Evolutionary conservation across 53 echinoderm and acorn worm genomes (phyloP).

Genomic region (Holothuria scabra): DNA sequence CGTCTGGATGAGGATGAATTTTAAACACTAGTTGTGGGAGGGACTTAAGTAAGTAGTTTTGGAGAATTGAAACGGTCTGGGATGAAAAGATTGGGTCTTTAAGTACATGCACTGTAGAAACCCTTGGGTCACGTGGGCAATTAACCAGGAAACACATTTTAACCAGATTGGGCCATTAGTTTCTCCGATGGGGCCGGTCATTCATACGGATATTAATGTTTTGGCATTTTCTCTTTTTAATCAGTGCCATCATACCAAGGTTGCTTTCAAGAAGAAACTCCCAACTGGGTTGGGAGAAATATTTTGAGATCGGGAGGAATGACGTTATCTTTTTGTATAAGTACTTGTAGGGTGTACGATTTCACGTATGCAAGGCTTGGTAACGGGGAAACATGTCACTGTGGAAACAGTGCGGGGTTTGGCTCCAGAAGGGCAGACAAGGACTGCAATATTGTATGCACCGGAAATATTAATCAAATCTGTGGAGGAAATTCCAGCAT

Average conservation of each 20-base stretch:
- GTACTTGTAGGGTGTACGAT: neutral
- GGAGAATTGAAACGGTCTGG: too few species aligned
- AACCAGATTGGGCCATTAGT: too few species aligned
- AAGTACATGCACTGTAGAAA: too few species aligned
- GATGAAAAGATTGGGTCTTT: too few species aligned
- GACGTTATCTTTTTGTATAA: neutral
- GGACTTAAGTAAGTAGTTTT: too few species aligned
- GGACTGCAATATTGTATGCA: neutral
- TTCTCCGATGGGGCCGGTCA: too few species aligned
- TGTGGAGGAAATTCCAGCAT: neutral
- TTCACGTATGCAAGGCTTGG: conserved; percentile 6
- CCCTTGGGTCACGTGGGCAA: too few species aligned
- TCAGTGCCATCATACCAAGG: conserved; percentile 21
- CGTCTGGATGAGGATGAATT: too few species aligned
- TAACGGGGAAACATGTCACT: neutral
- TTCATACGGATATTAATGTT: too few species aligned
- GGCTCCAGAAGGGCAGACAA: neutral
- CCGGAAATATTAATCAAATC: neutral
- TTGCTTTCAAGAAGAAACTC: neutral
- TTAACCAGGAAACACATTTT: too few species aligned
- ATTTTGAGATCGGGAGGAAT: neutral
- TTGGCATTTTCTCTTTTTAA: too few species aligned
- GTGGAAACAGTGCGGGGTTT: neutral
- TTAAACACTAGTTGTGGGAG: too few species aligned
- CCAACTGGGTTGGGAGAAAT: neutral